phyloP scores from a whole-genome alignment of 2,888 invertebrate species.

The Cynaeus angustus region DNA sequence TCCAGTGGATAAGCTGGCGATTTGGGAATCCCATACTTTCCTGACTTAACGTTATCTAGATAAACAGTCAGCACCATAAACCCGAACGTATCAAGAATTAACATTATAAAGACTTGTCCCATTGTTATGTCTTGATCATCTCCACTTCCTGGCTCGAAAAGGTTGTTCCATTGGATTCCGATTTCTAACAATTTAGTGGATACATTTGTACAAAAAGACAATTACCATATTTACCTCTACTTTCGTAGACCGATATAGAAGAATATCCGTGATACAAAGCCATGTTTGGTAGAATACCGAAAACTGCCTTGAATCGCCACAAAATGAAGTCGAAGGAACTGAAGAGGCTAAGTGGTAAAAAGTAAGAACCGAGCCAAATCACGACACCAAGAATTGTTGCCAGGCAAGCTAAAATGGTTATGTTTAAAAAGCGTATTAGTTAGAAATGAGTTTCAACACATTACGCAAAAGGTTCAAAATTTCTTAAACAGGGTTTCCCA shows the following conservation, averaged over 20 bases:
- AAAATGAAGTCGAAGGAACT: conserved; percentile 49
- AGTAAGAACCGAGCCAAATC: conserved; percentile 66
- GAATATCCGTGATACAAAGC: conserved; percentile 65
- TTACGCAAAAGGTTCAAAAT: too few relatives aligned
- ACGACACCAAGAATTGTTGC: conserved; percentile 65
- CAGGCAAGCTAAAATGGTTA: too few relatives aligned
- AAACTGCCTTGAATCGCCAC: conserved; percentile 56
- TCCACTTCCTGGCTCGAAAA: conserved; percentile 66
- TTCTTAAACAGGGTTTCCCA: too few relatives aligned
- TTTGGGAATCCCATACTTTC: conserved; percentile 77
- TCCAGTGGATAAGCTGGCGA: conserved; percentile 59
- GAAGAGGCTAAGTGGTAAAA: conserved; percentile 61
- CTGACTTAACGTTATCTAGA: conserved; percentile 75
- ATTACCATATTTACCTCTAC: conserved; percentile 65
- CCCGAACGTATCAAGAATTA: conserved; percentile 72
- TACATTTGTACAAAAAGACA: too few relatives aligned
- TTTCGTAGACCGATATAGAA: conserved; percentile 66
- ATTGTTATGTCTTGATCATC: conserved; percentile 65
- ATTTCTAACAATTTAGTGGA: conserved; percentile 67
- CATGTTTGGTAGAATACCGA: conserved; percentile 67
- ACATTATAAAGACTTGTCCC: conserved; percentile 71
- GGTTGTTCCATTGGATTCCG: conserved; percentile 72
- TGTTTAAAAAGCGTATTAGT: too few relatives aligned
- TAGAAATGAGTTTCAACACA: too few relatives aligned
- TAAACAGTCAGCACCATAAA: conserved; percentile 76